These are phyloP conservation scores for Taphrorychus bicolor DNA, from an alignment of 2,888 invertebrate species.

Conservation along the genomic window DNA sequence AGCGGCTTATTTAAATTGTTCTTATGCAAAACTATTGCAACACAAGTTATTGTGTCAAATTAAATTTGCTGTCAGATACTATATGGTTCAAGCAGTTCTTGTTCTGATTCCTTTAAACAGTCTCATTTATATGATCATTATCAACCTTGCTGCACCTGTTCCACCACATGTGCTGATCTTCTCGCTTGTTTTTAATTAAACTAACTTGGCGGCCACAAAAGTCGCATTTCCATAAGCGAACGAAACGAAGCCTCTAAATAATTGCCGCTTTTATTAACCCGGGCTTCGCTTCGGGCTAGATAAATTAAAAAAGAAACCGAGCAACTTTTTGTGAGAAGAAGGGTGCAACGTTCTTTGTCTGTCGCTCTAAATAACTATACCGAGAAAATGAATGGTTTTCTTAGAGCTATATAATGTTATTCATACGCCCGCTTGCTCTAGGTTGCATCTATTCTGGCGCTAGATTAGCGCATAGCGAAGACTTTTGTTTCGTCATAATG, in stretches of 20 bases:
- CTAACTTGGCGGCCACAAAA: not conserved
- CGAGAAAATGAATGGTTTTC: conserved; percentile 8
- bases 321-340: conserved; percentile 6
- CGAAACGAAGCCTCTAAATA: conserved; percentile 4
- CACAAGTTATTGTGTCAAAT: no score
- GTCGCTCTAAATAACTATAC: not conserved
- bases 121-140: no score
- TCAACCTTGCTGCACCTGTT: no score
- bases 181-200: not conserved
- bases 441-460: not conserved
- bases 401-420: conserved; percentile 5
- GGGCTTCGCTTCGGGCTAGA: conserved; percentile 4
- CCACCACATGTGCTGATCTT: no score
- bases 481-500: not conserved
- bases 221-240: not conserved
- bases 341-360: conserved; percentile 9
- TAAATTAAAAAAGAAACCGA: conserved; percentile 13
- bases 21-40: no score
- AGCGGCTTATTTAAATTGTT: no score
- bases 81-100: no score
- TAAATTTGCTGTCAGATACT: no score
- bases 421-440: conserved; percentile 3
- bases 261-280: conserved; percentile 10
- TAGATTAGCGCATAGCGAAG: not conserved
- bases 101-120: no score